Percentiles rank a stretch among this genome's conserved stretches.
These are phyloP conservation scores for Trachelus tabidus DNA, from an alignment of 2,888 invertebrate species.

Conservation along the genomic window DNA sequence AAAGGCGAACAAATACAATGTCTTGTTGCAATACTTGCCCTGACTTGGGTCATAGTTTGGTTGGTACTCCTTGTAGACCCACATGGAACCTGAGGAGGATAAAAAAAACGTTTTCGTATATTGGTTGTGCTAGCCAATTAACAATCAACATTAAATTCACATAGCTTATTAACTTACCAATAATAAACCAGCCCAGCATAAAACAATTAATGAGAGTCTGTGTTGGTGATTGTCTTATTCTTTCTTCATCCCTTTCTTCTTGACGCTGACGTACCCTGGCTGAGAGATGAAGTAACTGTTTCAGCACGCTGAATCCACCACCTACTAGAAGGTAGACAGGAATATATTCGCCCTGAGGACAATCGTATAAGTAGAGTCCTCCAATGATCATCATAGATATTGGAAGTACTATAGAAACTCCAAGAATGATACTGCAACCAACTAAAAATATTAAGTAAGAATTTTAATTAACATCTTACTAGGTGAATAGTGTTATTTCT, in stretches of 20 bases:
- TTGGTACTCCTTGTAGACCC: slow-evolving; percentile 76
- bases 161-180: slow-evolving; percentile 67
- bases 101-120: background rate
- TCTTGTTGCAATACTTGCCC: slow-evolving; percentile 73
- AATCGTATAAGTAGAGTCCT: slow-evolving; percentile 73
- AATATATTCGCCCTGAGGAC: slow-evolving; percentile 75
- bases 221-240: slow-evolving; percentile 69
- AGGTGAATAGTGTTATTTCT: background rate
- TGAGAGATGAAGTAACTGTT: slow-evolving; percentile 72
- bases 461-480: background rate
- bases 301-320: slow-evolving; percentile 74
- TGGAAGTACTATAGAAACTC: slow-evolving; percentile 74
- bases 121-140: background rate
- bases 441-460: slow-evolving; percentile 65
- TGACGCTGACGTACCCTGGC: slow-evolving; percentile 69
- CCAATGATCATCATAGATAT: slow-evolving; percentile 78
- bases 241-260: slow-evolving; percentile 70
- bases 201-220: slow-evolving; percentile 73
- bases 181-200: slow-evolving; percentile 77
- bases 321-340: slow-evolving; percentile 77
- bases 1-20: slow-evolving; percentile 77
- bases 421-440: slow-evolving; percentile 74
- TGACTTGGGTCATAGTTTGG: slow-evolving; percentile 69
- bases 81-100: slow-evolving; percentile 71
- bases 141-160: background rate